These are phyloP conservation scores for Dendrocincla fuliginosa DNA, from an alignment of 2,797 vertebrate genomes.

Conservation along the genomic window DNA sequence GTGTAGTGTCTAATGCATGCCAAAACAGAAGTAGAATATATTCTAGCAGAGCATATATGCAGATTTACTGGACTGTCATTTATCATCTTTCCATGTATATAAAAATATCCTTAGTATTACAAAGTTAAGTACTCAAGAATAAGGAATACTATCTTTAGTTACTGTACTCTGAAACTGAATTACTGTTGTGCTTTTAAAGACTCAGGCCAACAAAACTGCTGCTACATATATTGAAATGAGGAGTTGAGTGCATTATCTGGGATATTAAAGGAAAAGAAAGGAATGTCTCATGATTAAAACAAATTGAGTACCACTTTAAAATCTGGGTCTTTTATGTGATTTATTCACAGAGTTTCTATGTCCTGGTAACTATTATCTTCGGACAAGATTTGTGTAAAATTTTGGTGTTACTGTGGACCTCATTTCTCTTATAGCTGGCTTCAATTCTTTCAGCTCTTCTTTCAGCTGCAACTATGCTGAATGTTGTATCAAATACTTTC, in stretches of 20 bases:
- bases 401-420: background rate
- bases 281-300: background rate
- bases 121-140: background rate
- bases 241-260: background rate
- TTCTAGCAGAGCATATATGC: background rate
- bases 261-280: background rate
- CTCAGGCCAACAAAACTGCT: background rate
- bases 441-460: background rate
- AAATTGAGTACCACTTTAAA: background rate
- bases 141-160: background rate
- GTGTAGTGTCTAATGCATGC: background rate
- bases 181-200: background rate
- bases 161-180: background rate
- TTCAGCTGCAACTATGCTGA: background rate
- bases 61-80: background rate
- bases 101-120: background rate
- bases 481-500: background rate
- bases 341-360: background rate
- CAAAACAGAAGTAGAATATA: background rate
- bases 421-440: background rate
- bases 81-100: background rate
- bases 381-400: background rate
- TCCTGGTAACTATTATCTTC: background rate
- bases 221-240: background rate
- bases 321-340: accelerated